Evolutionary conservation across 2,797 vertebrate species (phyloP).

Genomic region (Acanthopagrus latus): DNA sequence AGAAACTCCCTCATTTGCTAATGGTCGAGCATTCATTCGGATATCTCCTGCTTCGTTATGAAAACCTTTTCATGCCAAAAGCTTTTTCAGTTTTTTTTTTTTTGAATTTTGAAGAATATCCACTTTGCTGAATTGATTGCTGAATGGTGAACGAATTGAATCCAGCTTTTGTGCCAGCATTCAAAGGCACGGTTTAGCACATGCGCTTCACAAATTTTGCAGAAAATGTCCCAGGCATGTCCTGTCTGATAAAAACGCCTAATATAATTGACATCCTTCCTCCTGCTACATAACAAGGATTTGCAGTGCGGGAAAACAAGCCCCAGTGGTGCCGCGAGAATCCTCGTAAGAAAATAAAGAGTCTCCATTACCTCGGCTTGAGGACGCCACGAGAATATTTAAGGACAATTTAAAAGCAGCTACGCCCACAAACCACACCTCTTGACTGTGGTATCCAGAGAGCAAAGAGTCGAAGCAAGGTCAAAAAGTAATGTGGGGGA

Average conservation of each 20-base stretch:
- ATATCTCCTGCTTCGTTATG: conserved; percentile 41
- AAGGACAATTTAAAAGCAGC: conserved; percentile 35
- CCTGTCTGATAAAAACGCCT: conserved; percentile 52
- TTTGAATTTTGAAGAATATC: conserved; percentile 55
- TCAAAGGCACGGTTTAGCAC: conserved; percentile 52
- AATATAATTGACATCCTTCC: conserved; percentile 54
- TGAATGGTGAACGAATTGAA: conserved; percentile 57
- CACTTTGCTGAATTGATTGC: conserved; percentile 64
- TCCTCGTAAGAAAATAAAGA: conserved; percentile 22
- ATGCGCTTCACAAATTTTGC: conserved; percentile 49
- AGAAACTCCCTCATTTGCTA: conserved; percentile 62
- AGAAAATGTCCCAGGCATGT: conserved; percentile 55
- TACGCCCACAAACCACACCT: conserved; percentile 32
- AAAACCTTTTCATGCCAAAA: conserved; percentile 58
- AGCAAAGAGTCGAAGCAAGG: conserved; percentile 23
- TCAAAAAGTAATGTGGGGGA: conserved; percentile 26
- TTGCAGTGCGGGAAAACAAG: conserved; percentile 33
- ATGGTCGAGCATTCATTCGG: conserved; percentile 51
- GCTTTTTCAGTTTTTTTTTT: conserved; percentile 38
- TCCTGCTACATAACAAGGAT: conserved; percentile 33
- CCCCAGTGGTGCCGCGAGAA: conserved; percentile 4
- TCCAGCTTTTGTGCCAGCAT: conserved; percentile 61
- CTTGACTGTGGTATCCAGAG: neutral
- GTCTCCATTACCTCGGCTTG: conserved; percentile 1
- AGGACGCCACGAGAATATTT: conserved; percentile 12